Base-by-base conservation (phyloP, 2,113 vertebrate species). In the Paralichthys olivaceus region DNA sequence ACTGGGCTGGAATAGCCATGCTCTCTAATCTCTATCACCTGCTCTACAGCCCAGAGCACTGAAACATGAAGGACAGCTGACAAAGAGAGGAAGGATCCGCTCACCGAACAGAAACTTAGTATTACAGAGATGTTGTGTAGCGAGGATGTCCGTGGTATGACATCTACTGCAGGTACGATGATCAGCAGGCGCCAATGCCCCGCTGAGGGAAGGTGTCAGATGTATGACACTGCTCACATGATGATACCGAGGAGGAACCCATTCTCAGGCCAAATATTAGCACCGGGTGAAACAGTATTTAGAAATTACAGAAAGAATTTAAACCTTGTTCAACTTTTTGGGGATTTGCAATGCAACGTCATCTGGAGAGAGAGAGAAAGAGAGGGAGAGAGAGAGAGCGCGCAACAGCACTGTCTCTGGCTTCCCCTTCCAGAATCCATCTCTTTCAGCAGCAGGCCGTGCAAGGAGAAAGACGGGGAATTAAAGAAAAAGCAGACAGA, bases 401-500 rank as follows among this genome's bases (percentile, higher is more conserved):
- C 51, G 20, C 28, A 49, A 22, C 34, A 58, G 7, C 59, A 40
- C 55, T 1, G 0, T 34, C 37, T 61, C 55, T 20, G 13, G 53
- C 40, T 54, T 40, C 8, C 26, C 20, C 40, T 53, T 25, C 45
- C 51, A 84, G 77, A 90, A 91, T 61, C 73, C 79, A 81, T 89
- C 76, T 81, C 69, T 89, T 75, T 72, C 71, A 83, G 83, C 76
- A 83, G 88, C 81, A 88, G 87, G 84, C 80, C 63, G 71, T 78
- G 79, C 69, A 64, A 20, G 34, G 61, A 75, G 55, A 80, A 84
- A 11, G 22, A 86, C 67, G 59, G 70, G 71, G 84, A 84, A 91
- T 87, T 84, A 87, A 88, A 89, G 83, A 86, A 85, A 93, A 81
- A 81, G 87, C 86, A 87, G 89, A 91, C 85, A 89, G 80, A 91